phyloP scores from a whole-genome alignment of 2,797 vertebrate species.

The Oceanodroma leucorhoa region DNA sequence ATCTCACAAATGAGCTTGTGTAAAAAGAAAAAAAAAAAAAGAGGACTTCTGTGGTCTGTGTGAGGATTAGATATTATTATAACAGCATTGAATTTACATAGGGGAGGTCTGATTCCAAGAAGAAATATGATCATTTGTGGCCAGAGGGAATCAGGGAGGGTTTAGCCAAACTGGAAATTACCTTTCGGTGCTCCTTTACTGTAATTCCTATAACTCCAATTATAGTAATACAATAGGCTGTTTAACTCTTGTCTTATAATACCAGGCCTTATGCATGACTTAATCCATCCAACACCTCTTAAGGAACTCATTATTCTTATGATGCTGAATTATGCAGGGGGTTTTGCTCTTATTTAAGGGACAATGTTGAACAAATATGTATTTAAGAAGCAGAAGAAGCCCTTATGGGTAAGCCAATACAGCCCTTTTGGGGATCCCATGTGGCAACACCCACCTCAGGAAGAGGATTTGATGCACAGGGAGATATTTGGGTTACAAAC shows the following conservation, averaged over 20 bases:
- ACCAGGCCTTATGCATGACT: constrained; percentile 7
- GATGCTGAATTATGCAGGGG: constrained; percentile 35
- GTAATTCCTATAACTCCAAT: constrained; percentile 57
- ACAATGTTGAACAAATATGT: background rate
- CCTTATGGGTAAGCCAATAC: background rate
- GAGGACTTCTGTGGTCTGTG: constrained; percentile 10
- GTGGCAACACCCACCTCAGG: background rate
- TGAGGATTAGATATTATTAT: constrained; percentile 36
- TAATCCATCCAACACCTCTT: constrained; percentile 41
- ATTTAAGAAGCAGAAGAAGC: background rate
- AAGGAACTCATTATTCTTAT: constrained; percentile 66
- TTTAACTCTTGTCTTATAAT: constrained; percentile 39
- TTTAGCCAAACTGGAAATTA: constrained; percentile 69
- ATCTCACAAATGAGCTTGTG: constrained; percentile 53
- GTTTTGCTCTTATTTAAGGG: background rate
- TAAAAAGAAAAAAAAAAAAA: constrained; percentile 53
- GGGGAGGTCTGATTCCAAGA: constrained; percentile 51
- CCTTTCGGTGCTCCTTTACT: constrained; percentile 48
- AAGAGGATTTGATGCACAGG: background rate
- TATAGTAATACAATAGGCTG: constrained; percentile 38
- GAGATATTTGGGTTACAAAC: background rate
- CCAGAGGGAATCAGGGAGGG: constrained; percentile 36
- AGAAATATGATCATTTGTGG: constrained; percentile 68
- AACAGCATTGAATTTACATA: constrained; percentile 25
- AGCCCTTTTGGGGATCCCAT: background rate